Conservation (phyloP, 53 echinoderm and acorn worm species). For the Mesocentrotus franciscanus region DNA sequence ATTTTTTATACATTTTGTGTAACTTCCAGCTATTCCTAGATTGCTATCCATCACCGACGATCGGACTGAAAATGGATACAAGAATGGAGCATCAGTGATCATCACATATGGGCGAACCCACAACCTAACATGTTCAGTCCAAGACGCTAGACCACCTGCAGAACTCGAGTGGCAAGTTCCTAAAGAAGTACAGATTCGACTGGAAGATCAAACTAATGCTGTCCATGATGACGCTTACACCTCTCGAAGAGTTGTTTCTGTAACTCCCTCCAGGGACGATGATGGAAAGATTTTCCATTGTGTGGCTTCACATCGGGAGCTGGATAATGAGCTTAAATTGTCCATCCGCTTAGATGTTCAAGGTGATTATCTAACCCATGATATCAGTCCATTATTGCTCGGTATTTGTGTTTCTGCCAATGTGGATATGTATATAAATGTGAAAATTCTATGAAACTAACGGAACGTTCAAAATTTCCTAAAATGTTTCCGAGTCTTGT, state of each 20-base stretch:
- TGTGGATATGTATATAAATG: background rate
- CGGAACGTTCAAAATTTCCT: background rate
- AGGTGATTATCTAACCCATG: background rate
- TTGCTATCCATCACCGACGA: background rate
- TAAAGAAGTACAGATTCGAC: background rate
- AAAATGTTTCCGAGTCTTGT: background rate
- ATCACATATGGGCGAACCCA: too few species aligned
- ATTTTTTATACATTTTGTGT: background rate
- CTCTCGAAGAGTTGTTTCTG: background rate
- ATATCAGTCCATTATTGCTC: background rate
- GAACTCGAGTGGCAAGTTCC: background rate
- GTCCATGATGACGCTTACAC: background rate
- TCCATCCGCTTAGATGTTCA: background rate
- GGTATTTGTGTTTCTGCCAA: background rate
- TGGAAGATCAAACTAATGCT: background rate
- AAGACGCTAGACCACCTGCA: too few species aligned
- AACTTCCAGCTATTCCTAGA: background rate
- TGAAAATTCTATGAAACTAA: background rate
- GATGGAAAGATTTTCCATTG: background rate
- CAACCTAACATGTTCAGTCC: too few species aligned
- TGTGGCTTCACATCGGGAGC: background rate
- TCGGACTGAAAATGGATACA: background rate
- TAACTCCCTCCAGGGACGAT: background rate
- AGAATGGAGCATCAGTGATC: too few species aligned
- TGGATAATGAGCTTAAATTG: background rate